A percentile compares a stretch with the other conserved stretches of the same genome.
Conservation (phyloP, 2,113 vertebrate species). For the Campylomormyrus numenius region DNA sequence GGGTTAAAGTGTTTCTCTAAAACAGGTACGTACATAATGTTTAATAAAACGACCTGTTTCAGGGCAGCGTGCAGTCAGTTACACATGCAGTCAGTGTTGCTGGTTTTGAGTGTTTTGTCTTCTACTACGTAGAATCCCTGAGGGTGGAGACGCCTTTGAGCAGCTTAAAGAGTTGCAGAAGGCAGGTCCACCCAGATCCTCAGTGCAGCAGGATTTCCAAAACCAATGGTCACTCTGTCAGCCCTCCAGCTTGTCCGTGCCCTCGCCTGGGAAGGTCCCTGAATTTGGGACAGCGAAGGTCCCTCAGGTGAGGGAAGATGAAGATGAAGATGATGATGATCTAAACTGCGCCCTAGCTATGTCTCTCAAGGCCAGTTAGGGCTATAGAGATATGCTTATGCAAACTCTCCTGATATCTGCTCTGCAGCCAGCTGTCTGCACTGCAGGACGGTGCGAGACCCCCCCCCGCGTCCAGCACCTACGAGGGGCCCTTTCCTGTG, state of each 20-base stretch:
- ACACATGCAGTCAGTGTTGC: background rate
- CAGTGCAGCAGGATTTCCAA: slow-evolving; percentile 52
- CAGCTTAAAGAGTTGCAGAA: slow-evolving; percentile 57
- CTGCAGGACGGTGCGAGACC: slow-evolving; percentile 27
- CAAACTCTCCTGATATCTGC: background rate
- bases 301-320: slow-evolving; percentile 35
- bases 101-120: background rate
- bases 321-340: background rate
- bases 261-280: slow-evolving; percentile 59
- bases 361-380: background rate
- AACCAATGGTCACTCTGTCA: slow-evolving; percentile 61
- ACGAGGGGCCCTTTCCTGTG: slow-evolving; percentile 64
- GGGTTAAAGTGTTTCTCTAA: slow-evolving; percentile 59
- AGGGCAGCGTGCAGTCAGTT: background rate
- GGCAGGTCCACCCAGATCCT: slow-evolving; percentile 55
- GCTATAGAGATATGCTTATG: background rate
- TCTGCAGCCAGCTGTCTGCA: slow-evolving; percentile 32
- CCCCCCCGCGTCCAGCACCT: slow-evolving; percentile 51
- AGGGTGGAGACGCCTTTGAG: slow-evolving; percentile 44
- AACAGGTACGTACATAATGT: slow-evolving; percentile 58
- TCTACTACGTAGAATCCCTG: slow-evolving; percentile 34
- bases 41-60: background rate
- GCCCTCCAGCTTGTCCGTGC: slow-evolving; percentile 32
- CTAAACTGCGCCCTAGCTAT: background rate
- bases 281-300: slow-evolving; percentile 41